These are phyloP conservation scores for Accipiter virgatus DNA, from an alignment of 2,113 vertebrate genomes.

Conservation along the genomic window DNA sequence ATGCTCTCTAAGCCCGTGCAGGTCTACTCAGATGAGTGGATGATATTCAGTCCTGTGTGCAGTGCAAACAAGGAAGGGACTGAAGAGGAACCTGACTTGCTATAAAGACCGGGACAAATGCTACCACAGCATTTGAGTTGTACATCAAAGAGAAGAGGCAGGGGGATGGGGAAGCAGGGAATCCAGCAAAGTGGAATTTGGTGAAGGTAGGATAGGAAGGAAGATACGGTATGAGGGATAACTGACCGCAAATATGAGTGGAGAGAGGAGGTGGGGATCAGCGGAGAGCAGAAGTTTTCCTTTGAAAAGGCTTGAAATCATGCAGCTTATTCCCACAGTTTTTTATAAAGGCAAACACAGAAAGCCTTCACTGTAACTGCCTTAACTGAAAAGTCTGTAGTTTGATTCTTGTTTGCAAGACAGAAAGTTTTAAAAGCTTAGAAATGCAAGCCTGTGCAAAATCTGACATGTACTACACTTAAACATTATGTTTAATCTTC, in stretches of 20 bases:
- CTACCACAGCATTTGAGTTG: background rate
- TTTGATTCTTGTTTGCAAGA: conserved; percentile 11
- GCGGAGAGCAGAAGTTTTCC: background rate
- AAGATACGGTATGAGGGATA: background rate
- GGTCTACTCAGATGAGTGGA: background rate
- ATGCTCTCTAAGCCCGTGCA: background rate
- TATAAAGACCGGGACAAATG: background rate
- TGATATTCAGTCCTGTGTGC: background rate
- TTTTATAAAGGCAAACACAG: background rate
- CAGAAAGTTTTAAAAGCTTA: background rate
- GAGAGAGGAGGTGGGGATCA: background rate
- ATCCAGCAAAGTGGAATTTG: background rate
- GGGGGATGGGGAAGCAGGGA: background rate
- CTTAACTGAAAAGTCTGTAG: background rate
- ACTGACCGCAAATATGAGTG: background rate
- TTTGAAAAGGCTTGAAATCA: conserved; percentile 22
- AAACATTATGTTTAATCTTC: background rate
- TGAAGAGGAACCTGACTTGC: background rate
- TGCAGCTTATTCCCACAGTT: background rate
- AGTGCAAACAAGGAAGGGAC: background rate
- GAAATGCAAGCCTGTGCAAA: conserved; percentile 9
- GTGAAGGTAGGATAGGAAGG: background rate
- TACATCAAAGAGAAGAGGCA: background rate
- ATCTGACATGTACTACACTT: background rate
- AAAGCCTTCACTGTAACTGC: conserved; percentile 17